Conservation (phyloP, 2,888 invertebrate species). For the Azorinus chamasolen region DNA sequence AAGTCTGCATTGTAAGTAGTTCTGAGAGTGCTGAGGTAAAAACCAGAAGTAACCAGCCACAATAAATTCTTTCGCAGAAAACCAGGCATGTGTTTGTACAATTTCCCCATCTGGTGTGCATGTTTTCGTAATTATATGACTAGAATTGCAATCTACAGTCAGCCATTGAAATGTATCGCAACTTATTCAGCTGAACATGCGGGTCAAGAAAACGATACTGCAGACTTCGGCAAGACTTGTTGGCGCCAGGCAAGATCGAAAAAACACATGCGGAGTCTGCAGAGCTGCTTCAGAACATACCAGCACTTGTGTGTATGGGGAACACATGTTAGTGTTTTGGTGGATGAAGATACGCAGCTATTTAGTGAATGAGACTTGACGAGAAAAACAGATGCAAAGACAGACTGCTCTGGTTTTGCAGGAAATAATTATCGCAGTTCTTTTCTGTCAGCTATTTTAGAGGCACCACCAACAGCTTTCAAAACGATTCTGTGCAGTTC, state of each 20-base stretch:
- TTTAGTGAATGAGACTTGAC: conserved; percentile 48
- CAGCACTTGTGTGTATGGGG: conserved; percentile 51
- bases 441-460: background rate
- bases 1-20: no score
- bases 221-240: conserved; percentile 58
- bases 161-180: conserved; percentile 47
- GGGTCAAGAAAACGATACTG: conserved; percentile 50
- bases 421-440: conserved; percentile 2
- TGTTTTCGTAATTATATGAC: conserved; percentile 61
- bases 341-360: conserved; percentile 50
- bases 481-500: no score
- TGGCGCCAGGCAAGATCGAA: conserved; percentile 56
- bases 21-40: no score
- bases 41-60: no score
- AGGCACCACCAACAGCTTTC: no score
- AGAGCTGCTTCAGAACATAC: conserved; percentile 24
- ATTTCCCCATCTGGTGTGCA: conserved; percentile 56
- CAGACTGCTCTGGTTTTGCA: conserved; percentile 19
- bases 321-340: conserved; percentile 62
- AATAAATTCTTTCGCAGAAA: background rate
- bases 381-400: conserved; percentile 49
- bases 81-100: conserved; percentile 59
- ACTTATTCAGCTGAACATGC: conserved; percentile 38
- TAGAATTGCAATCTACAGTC: conserved; percentile 61
- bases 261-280: conserved; percentile 58